A percentile compares a stretch with the other conserved stretches of the same genome.
phyloP scores from a whole-genome alignment of 2,888 invertebrate genomes.

The Temnothorax rugatulus region DNA sequence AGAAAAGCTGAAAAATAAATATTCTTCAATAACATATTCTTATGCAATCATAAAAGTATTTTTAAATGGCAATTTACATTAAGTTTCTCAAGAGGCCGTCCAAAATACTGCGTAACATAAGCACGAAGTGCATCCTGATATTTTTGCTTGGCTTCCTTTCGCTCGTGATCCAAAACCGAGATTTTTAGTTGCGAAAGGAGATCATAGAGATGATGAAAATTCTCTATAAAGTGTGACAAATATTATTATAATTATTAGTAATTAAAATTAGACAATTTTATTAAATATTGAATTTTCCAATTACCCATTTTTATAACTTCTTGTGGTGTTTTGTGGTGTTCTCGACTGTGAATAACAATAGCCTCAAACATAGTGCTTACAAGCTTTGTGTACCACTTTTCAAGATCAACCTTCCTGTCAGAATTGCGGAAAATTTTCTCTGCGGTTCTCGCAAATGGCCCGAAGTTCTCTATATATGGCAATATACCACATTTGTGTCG shows the following conservation, averaged over 20 bases:
- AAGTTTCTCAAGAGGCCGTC: conserved; percentile 95
- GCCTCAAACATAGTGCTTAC: conserved; percentile 95
- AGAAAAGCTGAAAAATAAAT: conserved; percentile 91
- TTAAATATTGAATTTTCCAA: neutral
- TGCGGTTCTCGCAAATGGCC: conserved; percentile 94
- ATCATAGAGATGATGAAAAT: conserved; percentile 97
- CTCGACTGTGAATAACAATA: conserved; percentile 92
- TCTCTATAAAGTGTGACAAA: conserved; percentile 89
- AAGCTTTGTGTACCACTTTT: conserved; percentile 95
- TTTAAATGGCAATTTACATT: conserved; percentile 88
- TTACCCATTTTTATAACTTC: conserved; percentile 96
- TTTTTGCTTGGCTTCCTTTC: conserved; percentile 96
- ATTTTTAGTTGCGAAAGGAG: conserved; percentile 96
- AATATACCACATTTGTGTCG: conserved; percentile 95
- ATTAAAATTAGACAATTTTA: neutral
- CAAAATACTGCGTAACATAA: conserved; percentile 98
- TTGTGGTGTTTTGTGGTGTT: conserved; percentile 96
- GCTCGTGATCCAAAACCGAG: conserved; percentile 93
- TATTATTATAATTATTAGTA: conserved; percentile 25
- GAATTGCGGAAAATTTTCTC: conserved; percentile 95
- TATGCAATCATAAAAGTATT: conserved; percentile 10
- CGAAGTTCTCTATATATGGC: conserved; percentile 95
- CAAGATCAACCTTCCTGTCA: conserved; percentile 95
- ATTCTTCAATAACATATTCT: conserved; percentile 52
- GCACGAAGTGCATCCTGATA: conserved; percentile 96